Base-by-base conservation (phyloP, 2,113 vertebrate species). In the Rostratula benghalensis region DNA sequence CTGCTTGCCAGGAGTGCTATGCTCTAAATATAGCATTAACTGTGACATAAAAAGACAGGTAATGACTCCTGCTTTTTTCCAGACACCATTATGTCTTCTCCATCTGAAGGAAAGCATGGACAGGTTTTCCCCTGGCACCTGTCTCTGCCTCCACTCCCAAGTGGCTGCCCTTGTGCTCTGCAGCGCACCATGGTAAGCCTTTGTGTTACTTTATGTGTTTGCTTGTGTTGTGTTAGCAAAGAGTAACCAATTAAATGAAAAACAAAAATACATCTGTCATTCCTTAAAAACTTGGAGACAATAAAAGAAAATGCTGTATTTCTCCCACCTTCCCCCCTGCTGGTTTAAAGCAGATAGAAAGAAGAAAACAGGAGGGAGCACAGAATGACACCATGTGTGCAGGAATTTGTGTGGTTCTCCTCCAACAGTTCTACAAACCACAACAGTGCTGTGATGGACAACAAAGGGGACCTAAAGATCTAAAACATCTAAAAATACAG, bases 1-100 rank as follows among this genome's bases (percentile, higher is more conserved):
- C 63, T 0, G 0, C 56, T 46, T 18, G 15, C 28, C 75, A 59
- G 31, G 70, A 43, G 0, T 4, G 35, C 37, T 27, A 23, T 3
- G 24, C 0, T 0, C 57, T 71, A 78, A 76, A 77, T 35, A 77
- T 6, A 95, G 71, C 45, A 35, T 50, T 83, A 90, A 51, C 17
- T 21, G 30, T 10, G 57, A 61, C 60, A 51, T 33, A 5, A 59
- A 64, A 77, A 33, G 8, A 16, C 63, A 59, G 31, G 9, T 17
- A 51, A 50, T 31, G 13, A 56, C n/a, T 65, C 13, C 48, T 5
- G 43, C 6, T 39, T 68, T 83, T 71, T 77, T 30, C 75, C 61
- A 24, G 48, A 13, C 39, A 68, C 60, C 33, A 13, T 86, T 67
- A 46, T 33, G 30, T 67, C 46, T 64, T 63, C 74, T 78, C 35